Percentiles rank a stretch among this genome's conserved stretches.
phyloP scores from a whole-genome alignment of 1,140 invertebrate species.

The Scaptomyza pallida region DNA sequence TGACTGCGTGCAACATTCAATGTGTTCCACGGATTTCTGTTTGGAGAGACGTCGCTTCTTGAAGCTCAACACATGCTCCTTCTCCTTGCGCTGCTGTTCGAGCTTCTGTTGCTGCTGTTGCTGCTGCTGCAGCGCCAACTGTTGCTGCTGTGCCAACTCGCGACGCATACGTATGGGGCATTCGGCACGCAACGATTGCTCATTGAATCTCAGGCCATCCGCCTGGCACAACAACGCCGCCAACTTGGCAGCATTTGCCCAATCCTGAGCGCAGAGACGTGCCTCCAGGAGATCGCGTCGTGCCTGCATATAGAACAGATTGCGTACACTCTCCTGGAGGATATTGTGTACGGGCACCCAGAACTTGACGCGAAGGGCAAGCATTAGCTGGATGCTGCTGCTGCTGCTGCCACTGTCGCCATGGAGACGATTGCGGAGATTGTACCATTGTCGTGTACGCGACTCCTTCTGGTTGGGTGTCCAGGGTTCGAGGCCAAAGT shows the following conservation, averaged over 20 bases:
- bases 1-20: conserved; percentile 55
- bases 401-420: conserved; percentile 86
- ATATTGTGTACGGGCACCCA: conserved; percentile 95
- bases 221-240: conserved; percentile 90
- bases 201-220: conserved; percentile 76
- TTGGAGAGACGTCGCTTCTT: conserved; percentile 82
- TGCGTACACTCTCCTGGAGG: conserved; percentile 92
- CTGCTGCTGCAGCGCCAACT: conserved; percentile 36
- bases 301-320: conserved; percentile 93
- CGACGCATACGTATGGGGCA: conserved; percentile 69
- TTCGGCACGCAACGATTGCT: conserved; percentile 64
- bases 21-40: conserved; percentile 79
- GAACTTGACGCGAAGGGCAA: conserved; percentile 91
- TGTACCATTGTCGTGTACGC: conserved; percentile 88
- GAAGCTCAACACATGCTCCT: conserved; percentile 76
- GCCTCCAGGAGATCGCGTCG: conserved; percentile 90
- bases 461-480: conserved; percentile 77
- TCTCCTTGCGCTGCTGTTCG: conserved; percentile 77
- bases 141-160: conserved; percentile 56
- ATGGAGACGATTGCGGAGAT: conserved; percentile 91
- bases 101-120: conserved; percentile 53
- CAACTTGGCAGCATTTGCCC: conserved; percentile 88
- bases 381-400: conserved; percentile 85
- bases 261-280: conserved; percentile 88
- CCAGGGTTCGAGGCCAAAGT: conserved; percentile 89